Conservation (phyloP, 2,113 vertebrate genomes). For the Austrofundulus limnaeus region DNA sequence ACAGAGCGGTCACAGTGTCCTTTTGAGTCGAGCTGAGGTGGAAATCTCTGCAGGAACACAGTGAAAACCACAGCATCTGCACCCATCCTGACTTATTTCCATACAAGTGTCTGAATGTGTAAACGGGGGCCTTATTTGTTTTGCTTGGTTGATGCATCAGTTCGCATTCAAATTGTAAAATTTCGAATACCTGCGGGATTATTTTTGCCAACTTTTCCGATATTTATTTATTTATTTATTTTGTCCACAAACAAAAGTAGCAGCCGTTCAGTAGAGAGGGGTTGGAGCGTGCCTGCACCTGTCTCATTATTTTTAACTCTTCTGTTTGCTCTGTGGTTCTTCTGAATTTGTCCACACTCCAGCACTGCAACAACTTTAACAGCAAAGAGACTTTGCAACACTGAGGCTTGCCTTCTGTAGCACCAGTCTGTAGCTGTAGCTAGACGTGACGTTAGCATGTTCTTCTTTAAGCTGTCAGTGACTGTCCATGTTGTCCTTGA, state of each 20-base stretch:
- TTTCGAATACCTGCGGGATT: neutral
- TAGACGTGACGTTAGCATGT: constrained; percentile 3
- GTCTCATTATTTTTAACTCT: neutral
- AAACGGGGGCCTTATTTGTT: neutral
- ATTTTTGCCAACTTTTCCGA: too few relatives aligned
- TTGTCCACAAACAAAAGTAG: neutral
- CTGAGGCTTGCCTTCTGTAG: neutral
- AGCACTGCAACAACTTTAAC: constrained; percentile 13
- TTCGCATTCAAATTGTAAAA: neutral
- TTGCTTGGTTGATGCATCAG: neutral
- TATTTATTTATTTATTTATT: too few relatives aligned
- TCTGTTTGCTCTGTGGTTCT: neutral
- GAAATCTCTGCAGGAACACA: constrained; percentile 51
- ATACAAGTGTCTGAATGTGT: neutral
- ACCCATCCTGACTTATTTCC: constrained; percentile 22
- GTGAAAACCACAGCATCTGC: constrained; percentile 32
- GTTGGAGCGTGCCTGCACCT: neutral
- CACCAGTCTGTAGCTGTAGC: constrained; percentile 15
- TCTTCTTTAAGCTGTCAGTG: neutral
- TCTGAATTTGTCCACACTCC: constrained; percentile 5
- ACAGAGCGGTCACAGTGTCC: constrained; percentile 50
- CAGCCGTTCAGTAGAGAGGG: neutral
- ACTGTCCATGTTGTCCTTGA: constrained; percentile 16
- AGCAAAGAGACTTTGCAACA: neutral
- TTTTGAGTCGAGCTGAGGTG: constrained; percentile 34